Percentiles rank a stretch among this genome's conserved stretches.
Conservation (phyloP, 2,797 vertebrate genomes). For the Paguma larvata region DNA sequence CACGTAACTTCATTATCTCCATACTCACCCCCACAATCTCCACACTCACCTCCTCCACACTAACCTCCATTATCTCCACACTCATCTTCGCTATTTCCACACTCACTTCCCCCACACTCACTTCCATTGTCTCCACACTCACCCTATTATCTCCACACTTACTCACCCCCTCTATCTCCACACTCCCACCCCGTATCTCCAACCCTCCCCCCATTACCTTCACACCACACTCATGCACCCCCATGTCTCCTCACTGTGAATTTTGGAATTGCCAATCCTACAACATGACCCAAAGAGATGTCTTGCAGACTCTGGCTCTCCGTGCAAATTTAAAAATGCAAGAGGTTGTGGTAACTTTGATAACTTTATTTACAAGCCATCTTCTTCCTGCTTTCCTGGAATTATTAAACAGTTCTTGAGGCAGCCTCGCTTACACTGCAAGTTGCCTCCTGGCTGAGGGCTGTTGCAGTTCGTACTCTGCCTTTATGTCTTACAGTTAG, state of each 20-base stretch:
- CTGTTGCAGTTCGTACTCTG: background rate
- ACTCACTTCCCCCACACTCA: background rate
- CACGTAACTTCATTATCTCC: background rate
- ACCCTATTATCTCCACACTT: background rate
- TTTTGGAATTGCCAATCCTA: background rate
- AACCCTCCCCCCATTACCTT: background rate
- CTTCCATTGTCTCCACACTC: background rate
- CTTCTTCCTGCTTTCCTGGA: background rate
- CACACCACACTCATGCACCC: background rate
- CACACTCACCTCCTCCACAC: background rate
- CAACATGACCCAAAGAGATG: background rate
- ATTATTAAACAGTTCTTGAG: background rate
- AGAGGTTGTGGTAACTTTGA: background rate
- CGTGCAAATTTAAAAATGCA: background rate
- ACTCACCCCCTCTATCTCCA: too few species aligned
- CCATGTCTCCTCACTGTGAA: background rate
- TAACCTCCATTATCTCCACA: background rate
- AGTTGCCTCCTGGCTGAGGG: background rate
- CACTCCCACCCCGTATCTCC: too few species aligned
- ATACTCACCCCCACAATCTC: background rate
- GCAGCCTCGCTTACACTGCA: background rate
- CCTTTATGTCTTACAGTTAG: background rate
- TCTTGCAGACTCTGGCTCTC: background rate
- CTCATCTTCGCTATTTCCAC: too few species aligned
- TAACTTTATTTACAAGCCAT: background rate